A percentile compares a stretch with the other conserved stretches of the same genome.
Conservation (phyloP, 2,113 vertebrate species). For the Taxidea taxus region DNA sequence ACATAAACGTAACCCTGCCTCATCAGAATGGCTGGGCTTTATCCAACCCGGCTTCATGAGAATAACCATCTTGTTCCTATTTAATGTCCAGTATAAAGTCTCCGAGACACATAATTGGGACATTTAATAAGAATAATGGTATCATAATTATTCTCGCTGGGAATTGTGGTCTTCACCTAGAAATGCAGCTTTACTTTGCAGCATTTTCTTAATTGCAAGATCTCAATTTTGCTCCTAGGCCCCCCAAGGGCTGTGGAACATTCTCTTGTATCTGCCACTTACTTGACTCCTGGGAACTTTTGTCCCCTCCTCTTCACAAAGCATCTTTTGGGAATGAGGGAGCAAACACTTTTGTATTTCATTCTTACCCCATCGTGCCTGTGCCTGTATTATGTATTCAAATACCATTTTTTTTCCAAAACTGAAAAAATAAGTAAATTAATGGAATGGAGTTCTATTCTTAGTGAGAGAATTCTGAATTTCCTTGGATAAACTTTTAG, state of each 20-base stretch:
- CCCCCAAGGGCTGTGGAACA: background rate
- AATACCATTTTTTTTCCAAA: background rate
- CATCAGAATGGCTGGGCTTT: background rate
- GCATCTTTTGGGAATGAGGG: background rate
- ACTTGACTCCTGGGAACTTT: no score
- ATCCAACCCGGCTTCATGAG: background rate
- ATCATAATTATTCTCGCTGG: background rate
- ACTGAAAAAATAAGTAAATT: background rate
- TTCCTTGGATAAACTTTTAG: background rate
- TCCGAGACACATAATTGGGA: background rate
- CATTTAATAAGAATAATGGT: background rate
- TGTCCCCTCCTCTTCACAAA: background rate
- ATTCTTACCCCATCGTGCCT: no score
- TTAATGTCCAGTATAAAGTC: background rate
- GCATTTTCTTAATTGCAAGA: conserved; percentile 9
- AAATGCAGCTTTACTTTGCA: background rate
- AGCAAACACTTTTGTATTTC: background rate
- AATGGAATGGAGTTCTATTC: background rate
- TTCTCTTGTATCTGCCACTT: background rate
- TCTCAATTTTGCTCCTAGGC: background rate
- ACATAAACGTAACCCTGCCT: background rate
- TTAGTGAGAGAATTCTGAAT: background rate
- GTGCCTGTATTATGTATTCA: no score
- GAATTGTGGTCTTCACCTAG: background rate
- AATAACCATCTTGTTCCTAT: background rate